Base-by-base conservation (phyloP, 2,888 invertebrate species). In the Drosophila nigricruria region DNA sequence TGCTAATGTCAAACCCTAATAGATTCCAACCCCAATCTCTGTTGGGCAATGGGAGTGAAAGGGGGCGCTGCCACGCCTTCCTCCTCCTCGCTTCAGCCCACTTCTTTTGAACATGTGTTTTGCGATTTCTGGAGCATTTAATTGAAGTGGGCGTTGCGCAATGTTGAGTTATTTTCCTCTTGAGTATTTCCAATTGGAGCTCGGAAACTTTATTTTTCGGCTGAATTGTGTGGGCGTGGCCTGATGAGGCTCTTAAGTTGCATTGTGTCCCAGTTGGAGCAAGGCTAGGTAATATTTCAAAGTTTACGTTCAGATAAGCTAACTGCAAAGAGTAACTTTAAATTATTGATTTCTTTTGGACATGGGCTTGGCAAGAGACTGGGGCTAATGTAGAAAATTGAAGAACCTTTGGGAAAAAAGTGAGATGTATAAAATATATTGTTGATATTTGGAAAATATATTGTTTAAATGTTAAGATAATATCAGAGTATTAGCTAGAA, bases 1-100 rank as follows among this genome's bases (percentile, higher is more conserved):
- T 87, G 87, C 87, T 87, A 87, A 87, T 87, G 80, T 83, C 90
- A 81, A 84, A 76, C 74, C 86, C 64, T 88, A 87, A 87, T 88
- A 85, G 88, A 88, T 82, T 79, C 79, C 54, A 68, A 47, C 45
- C 56, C 56, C 50, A 42, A 38, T 30, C 65, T 50, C 32, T 9
- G 50, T n/a, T 18, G 9, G 16, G 27, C 27, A 27, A 25, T 5
- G 42, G 42, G 32, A 4, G 43, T 1, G 10, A n/a, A 38, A 3
- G 45, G 25, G 16, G 42, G 32, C 12, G 8, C 49, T 23, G 2
- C 34, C 36, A 36, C 23, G 10, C 23, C 49, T 32, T 0, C 36
- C 3, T 16, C 16, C 58, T 0, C 1, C 5, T 1, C 3, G 10
- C 14, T 6, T 5, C 14, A 14, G n/a, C n/a, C 1, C 43, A 40